phyloP scores from a whole-genome alignment of 1,140 invertebrate species.

The Argopecten irradians region DNA sequence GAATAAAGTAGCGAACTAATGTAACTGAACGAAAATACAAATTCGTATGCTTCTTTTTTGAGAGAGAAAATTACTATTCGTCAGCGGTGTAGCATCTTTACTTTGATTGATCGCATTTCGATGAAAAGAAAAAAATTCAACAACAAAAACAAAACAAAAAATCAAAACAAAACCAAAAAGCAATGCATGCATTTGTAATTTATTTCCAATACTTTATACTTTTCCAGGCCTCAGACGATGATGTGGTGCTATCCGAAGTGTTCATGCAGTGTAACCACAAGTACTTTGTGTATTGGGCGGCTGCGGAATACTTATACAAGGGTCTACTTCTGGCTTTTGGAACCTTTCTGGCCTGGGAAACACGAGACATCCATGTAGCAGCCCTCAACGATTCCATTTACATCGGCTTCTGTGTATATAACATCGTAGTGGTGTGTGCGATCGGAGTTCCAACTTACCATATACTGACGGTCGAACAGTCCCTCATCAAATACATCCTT shows the following conservation, averaged over 20 bases:
- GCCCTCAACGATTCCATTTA: slow-evolving; percentile 62
- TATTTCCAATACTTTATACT: too few species aligned
- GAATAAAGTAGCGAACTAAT: too few species aligned
- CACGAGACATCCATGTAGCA: slow-evolving; percentile 58
- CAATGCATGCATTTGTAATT: too few species aligned
- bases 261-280: slow-evolving; percentile 57
- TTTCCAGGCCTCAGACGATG: background rate
- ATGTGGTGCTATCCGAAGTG: slow-evolving; percentile 6
- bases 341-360: slow-evolving; percentile 63
- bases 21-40: too few species aligned
- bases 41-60: too few species aligned
- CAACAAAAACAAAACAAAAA: too few species aligned
- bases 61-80: too few species aligned
- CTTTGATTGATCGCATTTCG: too few species aligned
- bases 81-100: too few species aligned
- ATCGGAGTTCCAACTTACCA: slow-evolving; percentile 88
- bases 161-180: too few species aligned
- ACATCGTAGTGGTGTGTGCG: slow-evolving; percentile 91
- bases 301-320: slow-evolving; percentile 91
- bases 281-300: slow-evolving; percentile 83
- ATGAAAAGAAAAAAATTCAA: too few species aligned
- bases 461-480: slow-evolving; percentile 87
- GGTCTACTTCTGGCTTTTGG: slow-evolving; percentile 89
- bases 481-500: slow-evolving; percentile 88
- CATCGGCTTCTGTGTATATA: slow-evolving; percentile 73